Evolutionary conservation across 2,113 vertebrate genomes (phyloP).

Genomic region (Cavia porcellus): DNA sequence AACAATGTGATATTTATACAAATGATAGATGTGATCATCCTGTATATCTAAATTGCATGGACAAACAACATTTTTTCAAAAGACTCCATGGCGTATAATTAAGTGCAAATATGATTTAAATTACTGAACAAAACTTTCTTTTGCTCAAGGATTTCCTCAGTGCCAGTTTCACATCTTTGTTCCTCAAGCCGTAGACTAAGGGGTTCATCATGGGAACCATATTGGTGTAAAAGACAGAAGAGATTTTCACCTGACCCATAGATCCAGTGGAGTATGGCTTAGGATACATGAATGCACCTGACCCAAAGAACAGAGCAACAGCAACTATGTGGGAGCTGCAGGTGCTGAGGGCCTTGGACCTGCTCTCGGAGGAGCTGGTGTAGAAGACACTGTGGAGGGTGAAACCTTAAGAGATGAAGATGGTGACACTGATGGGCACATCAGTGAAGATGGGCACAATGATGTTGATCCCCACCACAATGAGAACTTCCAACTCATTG

Average conservation of each 20-base stretch:
- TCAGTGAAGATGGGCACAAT: too few relatives aligned
- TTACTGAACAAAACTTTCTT: background rate
- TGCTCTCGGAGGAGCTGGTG: background rate
- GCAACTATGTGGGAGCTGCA: constrained; percentile 48
- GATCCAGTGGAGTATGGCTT: background rate
- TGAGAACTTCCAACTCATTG: constrained; percentile 11
- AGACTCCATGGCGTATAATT: background rate
- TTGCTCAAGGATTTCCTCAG: background rate
- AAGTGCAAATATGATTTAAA: fast-evolving
- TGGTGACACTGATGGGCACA: background rate
- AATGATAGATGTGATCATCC: too few relatives aligned
- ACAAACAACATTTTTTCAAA: background rate
- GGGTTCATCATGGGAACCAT: constrained; percentile 23
- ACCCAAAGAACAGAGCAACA: constrained; percentile 63
- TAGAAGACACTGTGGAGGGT: background rate
- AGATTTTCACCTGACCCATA: constrained; percentile 6
- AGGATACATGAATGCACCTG: constrained; percentile 36
- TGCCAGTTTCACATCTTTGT: constrained; percentile 62
- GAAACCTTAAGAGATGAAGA: constrained; percentile 22
- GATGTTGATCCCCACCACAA: background rate
- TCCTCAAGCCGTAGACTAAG: constrained; percentile 52
- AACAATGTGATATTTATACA: too few relatives aligned
- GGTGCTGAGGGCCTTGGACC: constrained; percentile 45
- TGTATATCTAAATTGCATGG: too few relatives aligned
- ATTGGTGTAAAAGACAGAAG: constrained; percentile 48